A percentile compares a stretch with the other conserved stretches of the same genome.
Conservation (phyloP, 2,113 vertebrate genomes). For the Nycticebus coucang region DNA sequence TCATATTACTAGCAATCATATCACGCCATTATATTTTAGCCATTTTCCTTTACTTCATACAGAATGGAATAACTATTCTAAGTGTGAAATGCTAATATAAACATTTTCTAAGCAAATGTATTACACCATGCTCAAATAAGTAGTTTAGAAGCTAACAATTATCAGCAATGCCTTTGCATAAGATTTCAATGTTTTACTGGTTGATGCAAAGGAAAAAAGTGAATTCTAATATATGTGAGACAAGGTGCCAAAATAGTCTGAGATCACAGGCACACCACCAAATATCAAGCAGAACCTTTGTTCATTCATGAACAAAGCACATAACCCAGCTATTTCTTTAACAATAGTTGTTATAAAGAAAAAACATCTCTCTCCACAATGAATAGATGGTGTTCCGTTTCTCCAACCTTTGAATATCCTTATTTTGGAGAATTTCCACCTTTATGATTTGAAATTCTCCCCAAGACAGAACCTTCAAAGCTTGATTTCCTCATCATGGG, state of each 20-base stretch:
- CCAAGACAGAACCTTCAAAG: neutral
- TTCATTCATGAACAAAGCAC: neutral
- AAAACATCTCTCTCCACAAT: neutral
- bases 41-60: constrained; percentile 15
- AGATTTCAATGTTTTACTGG: neutral
- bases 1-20: neutral
- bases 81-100: neutral
- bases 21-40: neutral
- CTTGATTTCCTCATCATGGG: neutral
- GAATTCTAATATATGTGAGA: neutral
- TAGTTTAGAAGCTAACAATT: neutral
- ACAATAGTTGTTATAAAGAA: neutral
- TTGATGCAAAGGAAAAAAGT: neutral
- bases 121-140: neutral
- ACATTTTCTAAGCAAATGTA: neutral
- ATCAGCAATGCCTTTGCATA: neutral
- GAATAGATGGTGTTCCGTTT: neutral
- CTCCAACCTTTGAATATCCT: neutral
- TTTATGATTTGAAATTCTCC: neutral
- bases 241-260: neutral
- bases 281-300: too few species aligned
- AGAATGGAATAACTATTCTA: constrained; percentile 3
- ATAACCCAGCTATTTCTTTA: neutral
- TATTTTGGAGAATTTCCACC: neutral
- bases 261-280: neutral